phyloP scores from a whole-genome alignment of 37 sponge, comb jelly and placozoan species.

The Crambe crambe region DNA sequence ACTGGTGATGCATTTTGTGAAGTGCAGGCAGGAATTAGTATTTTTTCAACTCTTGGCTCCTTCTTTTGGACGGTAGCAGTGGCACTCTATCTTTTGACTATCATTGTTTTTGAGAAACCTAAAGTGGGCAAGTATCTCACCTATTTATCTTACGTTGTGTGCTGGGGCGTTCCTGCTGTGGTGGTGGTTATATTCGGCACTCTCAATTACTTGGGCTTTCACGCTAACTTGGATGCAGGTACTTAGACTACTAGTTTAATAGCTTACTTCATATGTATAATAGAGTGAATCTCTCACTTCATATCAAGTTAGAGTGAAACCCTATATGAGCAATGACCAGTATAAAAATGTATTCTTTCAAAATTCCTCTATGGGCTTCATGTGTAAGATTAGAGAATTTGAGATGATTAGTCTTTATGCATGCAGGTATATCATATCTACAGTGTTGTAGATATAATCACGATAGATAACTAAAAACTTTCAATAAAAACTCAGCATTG shows the following conservation, averaged over 20 bases:
- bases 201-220: constrained; percentile 22
- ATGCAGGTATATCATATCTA: no score
- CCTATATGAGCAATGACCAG: no score
- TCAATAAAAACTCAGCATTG: no score
- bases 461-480: no score
- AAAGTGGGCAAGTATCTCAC: constrained; percentile 23
- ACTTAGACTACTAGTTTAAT: not conserved
- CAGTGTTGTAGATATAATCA: no score
- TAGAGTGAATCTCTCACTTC: not conserved
- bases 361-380: no score
- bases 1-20: constrained; percentile 10
- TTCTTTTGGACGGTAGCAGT: constrained; percentile 65
- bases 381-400: no score
- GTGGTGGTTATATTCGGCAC: constrained; percentile 23
- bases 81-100: constrained; percentile 59
- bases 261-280: not conserved
- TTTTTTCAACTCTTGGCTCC: constrained; percentile 37
- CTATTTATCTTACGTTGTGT: constrained; percentile 25
- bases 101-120: constrained; percentile 37
- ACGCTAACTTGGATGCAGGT: constrained; percentile 22
- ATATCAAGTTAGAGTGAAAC: no score
- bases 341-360: no score
- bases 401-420: no score
- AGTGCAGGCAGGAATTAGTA: constrained; percentile 40
- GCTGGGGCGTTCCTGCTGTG: constrained; percentile 52